Conservation (phyloP, 2,888 invertebrate genomes). For the Idaea straminata region DNA sequence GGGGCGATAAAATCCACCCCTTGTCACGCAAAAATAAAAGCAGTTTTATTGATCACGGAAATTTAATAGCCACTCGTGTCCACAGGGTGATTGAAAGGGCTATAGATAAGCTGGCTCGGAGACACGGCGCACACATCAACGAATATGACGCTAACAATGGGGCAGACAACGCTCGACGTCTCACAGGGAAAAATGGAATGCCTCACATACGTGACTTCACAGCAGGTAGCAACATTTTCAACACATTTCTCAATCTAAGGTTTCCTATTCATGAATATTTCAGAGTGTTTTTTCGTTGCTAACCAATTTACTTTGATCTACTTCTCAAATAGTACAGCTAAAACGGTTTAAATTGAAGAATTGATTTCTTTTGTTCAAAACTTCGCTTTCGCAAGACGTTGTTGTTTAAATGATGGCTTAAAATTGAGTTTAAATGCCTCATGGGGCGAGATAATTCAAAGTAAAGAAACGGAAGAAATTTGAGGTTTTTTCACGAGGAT, state of each 20-base stretch:
- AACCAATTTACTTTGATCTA: background rate
- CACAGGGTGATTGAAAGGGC: slow-evolving; percentile 93
- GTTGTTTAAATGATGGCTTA: background rate
- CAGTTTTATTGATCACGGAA: background rate
- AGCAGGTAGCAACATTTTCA: slow-evolving; percentile 66
- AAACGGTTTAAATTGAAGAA: background rate
- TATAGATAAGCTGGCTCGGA: slow-evolving; percentile 93
- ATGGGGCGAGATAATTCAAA: background rate
- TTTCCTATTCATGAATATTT: background rate
- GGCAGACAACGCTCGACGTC: slow-evolving; percentile 94
- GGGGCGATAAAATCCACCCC: background rate
- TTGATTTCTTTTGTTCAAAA: background rate
- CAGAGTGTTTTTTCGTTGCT: background rate
- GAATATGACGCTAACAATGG: slow-evolving; percentile 98
- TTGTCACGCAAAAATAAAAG: background rate
- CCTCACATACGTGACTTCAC: slow-evolving; percentile 97
- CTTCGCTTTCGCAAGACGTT: background rate
- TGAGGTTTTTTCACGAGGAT: background rate
- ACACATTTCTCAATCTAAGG: background rate
- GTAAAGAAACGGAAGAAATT: background rate
- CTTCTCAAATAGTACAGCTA: background rate
- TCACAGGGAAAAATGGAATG: slow-evolving; percentile 96
- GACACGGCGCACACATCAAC: slow-evolving; percentile 94
- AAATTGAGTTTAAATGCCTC: background rate
- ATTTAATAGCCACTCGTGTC: slow-evolving; percentile 14